These are phyloP conservation scores for Gonocerus acuteangulatus DNA, from an alignment of 2,888 invertebrate genomes.

Conservation along the genomic window DNA sequence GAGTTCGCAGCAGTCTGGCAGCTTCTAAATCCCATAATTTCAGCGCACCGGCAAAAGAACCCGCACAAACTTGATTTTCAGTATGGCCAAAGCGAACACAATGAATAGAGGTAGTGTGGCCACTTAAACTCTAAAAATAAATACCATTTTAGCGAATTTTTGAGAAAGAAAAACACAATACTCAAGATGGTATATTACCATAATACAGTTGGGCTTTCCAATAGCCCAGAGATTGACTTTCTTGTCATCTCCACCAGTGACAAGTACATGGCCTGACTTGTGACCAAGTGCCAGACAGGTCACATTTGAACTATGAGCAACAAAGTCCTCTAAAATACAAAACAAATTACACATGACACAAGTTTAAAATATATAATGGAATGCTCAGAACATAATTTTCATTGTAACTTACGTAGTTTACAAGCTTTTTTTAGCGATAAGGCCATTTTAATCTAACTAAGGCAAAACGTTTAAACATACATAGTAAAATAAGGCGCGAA, in stretches of 20 bases:
- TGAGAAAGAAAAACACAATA: background rate
- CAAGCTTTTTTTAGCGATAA: conserved; percentile 20
- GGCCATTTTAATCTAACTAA: conserved; percentile 11
- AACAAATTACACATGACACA: conserved; percentile 32
- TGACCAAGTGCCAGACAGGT: conserved; percentile 83
- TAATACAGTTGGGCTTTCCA: conserved; percentile 88
- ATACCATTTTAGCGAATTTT: background rate
- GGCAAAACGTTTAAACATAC: background rate
- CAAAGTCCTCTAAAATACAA: conserved; percentile 65
- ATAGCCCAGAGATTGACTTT: conserved; percentile 97
- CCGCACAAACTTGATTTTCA: conserved; percentile 91
- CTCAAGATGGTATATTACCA: conserved; percentile 57
- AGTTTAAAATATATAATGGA: background rate
- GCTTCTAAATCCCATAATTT: conserved; percentile 96
- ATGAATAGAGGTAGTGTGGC: conserved; percentile 88
- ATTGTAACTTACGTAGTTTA: conserved; percentile 14
- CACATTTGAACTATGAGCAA: conserved; percentile 75
- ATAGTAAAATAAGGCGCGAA: background rate
- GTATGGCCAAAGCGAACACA: conserved; percentile 90
- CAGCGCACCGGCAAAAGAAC: conserved; percentile 85
- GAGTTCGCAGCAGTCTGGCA: conserved; percentile 80
- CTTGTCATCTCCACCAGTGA: conserved; percentile 92
- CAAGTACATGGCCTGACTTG: conserved; percentile 83
- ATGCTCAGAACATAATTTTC: background rate
- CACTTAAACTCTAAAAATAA: conserved; percentile 69